A percentile compares a stretch with the other conserved stretches of the same genome.
phyloP scores from a whole-genome alignment of 2,888 invertebrate species.

The Volucella inflata region DNA sequence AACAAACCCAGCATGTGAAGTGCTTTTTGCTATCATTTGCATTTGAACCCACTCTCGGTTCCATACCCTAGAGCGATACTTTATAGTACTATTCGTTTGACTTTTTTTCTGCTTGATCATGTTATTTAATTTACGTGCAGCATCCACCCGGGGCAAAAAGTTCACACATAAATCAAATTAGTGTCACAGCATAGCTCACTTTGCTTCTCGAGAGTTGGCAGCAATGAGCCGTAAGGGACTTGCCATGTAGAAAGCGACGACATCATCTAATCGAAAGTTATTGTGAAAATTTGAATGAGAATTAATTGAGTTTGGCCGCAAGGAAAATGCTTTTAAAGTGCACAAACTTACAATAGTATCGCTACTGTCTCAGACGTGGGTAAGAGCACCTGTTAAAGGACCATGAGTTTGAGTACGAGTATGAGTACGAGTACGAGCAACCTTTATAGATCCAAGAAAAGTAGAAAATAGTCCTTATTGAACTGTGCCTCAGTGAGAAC shows the following conservation, averaged over 20 bases:
- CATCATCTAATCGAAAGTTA: slow-evolving; percentile 74
- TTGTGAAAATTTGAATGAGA: slow-evolving; percentile 74
- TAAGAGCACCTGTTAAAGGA: slow-evolving; percentile 46
- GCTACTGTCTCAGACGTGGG: slow-evolving; percentile 10
- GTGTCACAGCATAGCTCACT: slow-evolving; percentile 73
- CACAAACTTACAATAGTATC: neutral
- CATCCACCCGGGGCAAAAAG: slow-evolving; percentile 65
- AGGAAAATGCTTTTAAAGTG: slow-evolving; percentile 38
- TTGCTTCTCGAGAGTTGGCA: slow-evolving; percentile 57
- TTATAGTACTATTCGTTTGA: slow-evolving; percentile 58
- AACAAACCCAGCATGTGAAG: slow-evolving; percentile 42
- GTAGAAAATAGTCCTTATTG: slow-evolving; percentile 65
- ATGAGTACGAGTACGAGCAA: too few species aligned
- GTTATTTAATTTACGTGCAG: slow-evolving; percentile 70
- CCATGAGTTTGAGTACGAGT: neutral
- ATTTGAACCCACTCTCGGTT: neutral
- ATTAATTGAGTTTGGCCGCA: slow-evolving; percentile 75
- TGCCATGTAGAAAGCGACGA: slow-evolving; percentile 48
- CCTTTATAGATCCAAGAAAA: slow-evolving; percentile 4
- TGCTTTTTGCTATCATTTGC: slow-evolving; percentile 52
- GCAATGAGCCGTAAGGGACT: slow-evolving; percentile 38
- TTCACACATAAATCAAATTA: slow-evolving; percentile 76
- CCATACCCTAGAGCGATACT: slow-evolving; percentile 49
- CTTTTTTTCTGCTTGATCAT: slow-evolving; percentile 63
- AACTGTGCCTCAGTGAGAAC: slow-evolving; percentile 43